Evolutionary conservation across 2,797 vertebrate genomes (phyloP).

Genomic region (Gymnoscopelus braueri): DNA sequence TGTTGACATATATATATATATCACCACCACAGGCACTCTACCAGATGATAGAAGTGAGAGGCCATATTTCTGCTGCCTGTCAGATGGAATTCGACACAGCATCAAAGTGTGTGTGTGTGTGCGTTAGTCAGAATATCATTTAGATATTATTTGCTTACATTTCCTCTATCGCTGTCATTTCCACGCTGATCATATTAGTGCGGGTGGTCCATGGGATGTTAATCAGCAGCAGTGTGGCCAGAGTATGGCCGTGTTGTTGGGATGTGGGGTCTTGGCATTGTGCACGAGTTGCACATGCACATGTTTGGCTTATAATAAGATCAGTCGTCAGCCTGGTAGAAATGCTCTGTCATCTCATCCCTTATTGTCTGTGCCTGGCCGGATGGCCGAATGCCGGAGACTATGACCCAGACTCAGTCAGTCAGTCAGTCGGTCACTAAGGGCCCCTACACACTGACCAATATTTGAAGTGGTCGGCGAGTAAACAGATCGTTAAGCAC

Average conservation of each 20-base stretch:
- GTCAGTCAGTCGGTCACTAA: too few species aligned
- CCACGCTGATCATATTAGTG: conserved; percentile 34
- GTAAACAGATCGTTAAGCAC: too few species aligned
- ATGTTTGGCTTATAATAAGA: conserved; percentile 68
- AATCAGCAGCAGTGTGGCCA: conserved; percentile 40
- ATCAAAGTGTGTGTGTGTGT: conserved; percentile 9
- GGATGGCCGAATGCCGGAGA: background rate
- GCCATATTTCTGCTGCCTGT: background rate
- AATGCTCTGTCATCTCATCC: conserved; percentile 72
- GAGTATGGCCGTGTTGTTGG: conserved; percentile 29
- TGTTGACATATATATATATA: background rate
- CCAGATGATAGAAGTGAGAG: background rate
- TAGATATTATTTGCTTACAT: conserved; percentile 5
- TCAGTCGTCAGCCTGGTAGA: conserved; percentile 70
- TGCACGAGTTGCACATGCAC: conserved; percentile 14
- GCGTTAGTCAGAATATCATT: conserved; percentile 2
- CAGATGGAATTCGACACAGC: conserved; percentile 8
- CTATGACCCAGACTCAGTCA: background rate
- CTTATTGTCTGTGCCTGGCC: conserved; percentile 37
- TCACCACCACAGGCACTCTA: conserved; percentile 3
- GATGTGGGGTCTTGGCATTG: conserved; percentile 14
- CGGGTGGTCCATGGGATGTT: conserved; percentile 47
- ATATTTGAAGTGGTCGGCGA: too few species aligned
- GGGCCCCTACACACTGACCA: too few species aligned
- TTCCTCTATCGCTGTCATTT: conserved; percentile 28